These are phyloP conservation scores for Seriola dumerili DNA, from an alignment of 2,113 vertebrate genomes.

Conservation along the genomic window DNA sequence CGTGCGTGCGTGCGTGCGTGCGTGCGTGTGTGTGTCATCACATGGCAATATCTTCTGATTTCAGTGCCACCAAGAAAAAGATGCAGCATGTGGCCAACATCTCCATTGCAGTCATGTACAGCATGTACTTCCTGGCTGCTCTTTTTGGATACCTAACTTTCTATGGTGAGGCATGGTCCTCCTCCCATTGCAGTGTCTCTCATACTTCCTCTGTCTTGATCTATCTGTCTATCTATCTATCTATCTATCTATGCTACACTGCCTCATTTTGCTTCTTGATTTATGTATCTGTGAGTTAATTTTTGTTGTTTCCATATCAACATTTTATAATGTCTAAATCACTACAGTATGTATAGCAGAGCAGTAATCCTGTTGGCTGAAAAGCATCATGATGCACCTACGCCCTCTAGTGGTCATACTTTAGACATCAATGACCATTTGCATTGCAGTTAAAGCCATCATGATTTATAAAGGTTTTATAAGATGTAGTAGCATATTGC, in stretches of 20 bases:
- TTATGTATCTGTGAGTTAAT: not conserved
- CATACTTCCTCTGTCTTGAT: not conserved
- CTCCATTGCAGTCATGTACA: conserved; percentile 96
- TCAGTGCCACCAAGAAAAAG: conserved; percentile 93
- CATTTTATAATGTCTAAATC: not conserved
- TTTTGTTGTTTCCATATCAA: not conserved
- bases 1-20: conserved; percentile 13
- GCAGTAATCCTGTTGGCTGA: not conserved
- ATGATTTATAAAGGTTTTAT: conserved; percentile 1
- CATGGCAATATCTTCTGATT: conserved; percentile 77
- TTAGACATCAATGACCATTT: not conserved
- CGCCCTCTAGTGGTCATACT: conserved; percentile 75
- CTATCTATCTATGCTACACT: not conserved
- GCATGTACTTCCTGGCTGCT: conserved; percentile 99
- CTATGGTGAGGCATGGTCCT: conserved; percentile 89
- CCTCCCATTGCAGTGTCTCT: not conserved
- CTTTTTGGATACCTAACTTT: conserved; percentile 99
- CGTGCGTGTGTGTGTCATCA: conserved; percentile 44
- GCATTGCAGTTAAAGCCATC: no score
- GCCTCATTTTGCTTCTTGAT: not conserved
- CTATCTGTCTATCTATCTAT: not conserved
- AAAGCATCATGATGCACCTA: conserved; percentile 6
- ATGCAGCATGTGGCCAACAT: conserved; percentile 99
- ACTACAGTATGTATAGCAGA: not conserved
- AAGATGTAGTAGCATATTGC: no score